Evolutionary conservation across 2,888 invertebrate species (phyloP), one percentile per base, ranked within the genome.

Genomic region (Eurytoma californica): DNA sequence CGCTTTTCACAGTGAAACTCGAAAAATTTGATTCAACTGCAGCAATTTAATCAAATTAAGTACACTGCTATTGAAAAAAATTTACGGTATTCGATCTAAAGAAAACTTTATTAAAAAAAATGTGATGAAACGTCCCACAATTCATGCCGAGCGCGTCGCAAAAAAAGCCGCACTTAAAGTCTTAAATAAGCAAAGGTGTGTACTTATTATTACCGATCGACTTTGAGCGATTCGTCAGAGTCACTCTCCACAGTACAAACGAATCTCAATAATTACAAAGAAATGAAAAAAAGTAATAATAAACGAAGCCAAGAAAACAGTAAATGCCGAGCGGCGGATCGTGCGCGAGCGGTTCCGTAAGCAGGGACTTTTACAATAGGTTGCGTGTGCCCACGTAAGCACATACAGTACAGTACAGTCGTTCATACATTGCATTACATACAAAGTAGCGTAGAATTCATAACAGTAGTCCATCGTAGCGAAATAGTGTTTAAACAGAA

Each of bases 401-500:
- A 86, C 85, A 84, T 84, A 75, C 83, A 84, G 77, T 85, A 85
- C 84, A 86, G 84, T 30, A 86, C 86, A 84, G 84, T 85, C 84
- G 84, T 85, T 87, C 84, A 86, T 86, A 84, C 85, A 85, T 83
- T 81, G 78, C 86, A 86, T 86, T 86, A 88, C 86, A 85, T 88
- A 88, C 89, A 89, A 87, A 88, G 86, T 89, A 89, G 87, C 82
- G 86, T 89, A 89, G 89, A 85, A 84, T 86, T 88, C 88, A 89
- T 88, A 88, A 84, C 83, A 85, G 86, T 89, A 89, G 87, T 88
- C 88, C 89, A 89, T 87, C 86, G 88, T 89, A 89, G 89, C 89
- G 89, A 89, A 89, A 89, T 89, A 89, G 89, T 85, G 78, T 86
- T 86, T 85, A 87, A 87, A 85, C 82, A 82, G 72, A 82, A 72